These are phyloP conservation scores for Bombus soroeensis DNA, from an alignment of 1,140 invertebrate genomes.

Conservation along the genomic window DNA sequence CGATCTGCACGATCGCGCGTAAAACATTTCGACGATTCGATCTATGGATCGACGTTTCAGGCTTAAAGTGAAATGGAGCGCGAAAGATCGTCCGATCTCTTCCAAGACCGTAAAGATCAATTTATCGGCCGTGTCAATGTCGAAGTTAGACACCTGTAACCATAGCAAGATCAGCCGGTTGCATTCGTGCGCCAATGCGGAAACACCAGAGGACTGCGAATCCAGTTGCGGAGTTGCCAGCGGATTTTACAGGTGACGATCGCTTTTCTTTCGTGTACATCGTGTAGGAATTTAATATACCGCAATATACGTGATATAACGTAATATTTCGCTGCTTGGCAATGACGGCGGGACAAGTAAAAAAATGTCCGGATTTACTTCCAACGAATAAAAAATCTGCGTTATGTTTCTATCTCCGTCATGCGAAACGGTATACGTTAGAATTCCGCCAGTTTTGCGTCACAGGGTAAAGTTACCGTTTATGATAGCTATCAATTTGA, in stretches of 20 bases:
- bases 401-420: too few relatives aligned
- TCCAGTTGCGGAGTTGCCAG: slow-evolving; percentile 84
- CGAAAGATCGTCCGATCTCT: slow-evolving; percentile 72
- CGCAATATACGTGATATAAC: too few relatives aligned
- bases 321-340: too few relatives aligned
- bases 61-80: slow-evolving; percentile 82
- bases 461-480: too few relatives aligned
- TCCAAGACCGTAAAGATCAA: slow-evolving; percentile 80
- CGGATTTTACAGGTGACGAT: slow-evolving; percentile 74
- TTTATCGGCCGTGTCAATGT: slow-evolving; percentile 74
- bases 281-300: too few relatives aligned
- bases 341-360: too few relatives aligned
- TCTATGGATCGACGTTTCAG: slow-evolving; percentile 62
- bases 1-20: neutral
- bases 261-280: neutral
- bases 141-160: slow-evolving; percentile 71
- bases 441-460: too few relatives aligned
- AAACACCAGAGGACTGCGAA: slow-evolving; percentile 80
- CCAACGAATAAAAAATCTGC: too few relatives aligned
- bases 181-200: slow-evolving; percentile 82
- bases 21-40: neutral
- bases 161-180: slow-evolving; percentile 68
- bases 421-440: too few relatives aligned
- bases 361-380: too few relatives aligned
- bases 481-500: too few relatives aligned